A percentile compares a stretch with the other conserved stretches of the same genome.
phyloP scores from a whole-genome alignment of 30 jellyfish, hydroid and myxozoan genomes.

The Euphysa ruthae region DNA sequence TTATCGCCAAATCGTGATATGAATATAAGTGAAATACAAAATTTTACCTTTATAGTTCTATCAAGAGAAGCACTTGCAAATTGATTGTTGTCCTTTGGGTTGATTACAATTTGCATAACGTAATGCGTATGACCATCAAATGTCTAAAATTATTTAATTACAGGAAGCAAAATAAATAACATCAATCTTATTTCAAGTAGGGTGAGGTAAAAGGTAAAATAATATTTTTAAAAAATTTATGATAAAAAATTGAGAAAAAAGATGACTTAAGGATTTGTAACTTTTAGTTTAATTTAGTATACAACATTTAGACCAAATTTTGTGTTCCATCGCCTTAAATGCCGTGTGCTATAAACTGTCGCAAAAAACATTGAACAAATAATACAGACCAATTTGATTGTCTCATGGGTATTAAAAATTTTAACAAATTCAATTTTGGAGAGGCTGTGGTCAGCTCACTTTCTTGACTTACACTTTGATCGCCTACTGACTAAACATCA shows the following conservation, averaged over 20 bases:
- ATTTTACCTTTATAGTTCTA: conserved; percentile 78
- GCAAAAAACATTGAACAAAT: no score
- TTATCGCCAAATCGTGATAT: no score
- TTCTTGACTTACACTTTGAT: no score
- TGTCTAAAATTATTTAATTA: conserved; percentile 24
- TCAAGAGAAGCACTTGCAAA: conserved; percentile 99
- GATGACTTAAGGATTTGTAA: not conserved
- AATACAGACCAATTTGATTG: no score
- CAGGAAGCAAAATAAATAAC: not conserved
- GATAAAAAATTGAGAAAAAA: not conserved
- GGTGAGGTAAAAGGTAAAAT: not conserved
- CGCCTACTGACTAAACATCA: no score
- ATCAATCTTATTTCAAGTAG: not conserved
- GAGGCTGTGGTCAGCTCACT: no score
- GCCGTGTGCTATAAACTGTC: no score
- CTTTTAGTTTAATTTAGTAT: no score
- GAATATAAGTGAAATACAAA: not conserved
- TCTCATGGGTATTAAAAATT: no score
- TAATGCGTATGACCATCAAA: conserved; percentile 98
- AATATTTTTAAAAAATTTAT: not conserved
- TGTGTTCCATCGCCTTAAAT: no score
- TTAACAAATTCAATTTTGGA: no score
- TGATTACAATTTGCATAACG: conserved; percentile 92
- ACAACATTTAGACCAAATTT: no score
- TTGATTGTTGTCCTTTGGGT: conserved; percentile 95